Evolutionary conservation across 2,888 invertebrate genomes (phyloP).

Genomic region (Drosophila pegasa): DNA sequence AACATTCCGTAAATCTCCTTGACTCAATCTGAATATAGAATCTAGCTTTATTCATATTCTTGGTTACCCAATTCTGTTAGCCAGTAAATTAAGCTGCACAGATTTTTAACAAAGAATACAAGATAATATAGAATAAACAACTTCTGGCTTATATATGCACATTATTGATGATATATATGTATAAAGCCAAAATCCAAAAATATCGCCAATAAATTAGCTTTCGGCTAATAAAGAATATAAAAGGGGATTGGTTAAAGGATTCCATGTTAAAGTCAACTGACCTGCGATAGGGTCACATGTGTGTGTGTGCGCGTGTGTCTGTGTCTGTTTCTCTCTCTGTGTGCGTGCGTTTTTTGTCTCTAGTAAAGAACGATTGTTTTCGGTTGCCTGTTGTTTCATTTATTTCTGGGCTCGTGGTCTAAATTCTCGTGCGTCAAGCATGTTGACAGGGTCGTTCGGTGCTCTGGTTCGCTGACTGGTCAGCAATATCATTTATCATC

Average conservation of each 20-base stretch:
- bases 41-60: neutral
- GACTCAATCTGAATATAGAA: neutral
- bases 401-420: slow-evolving; percentile 51
- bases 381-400: slow-evolving; percentile 36
- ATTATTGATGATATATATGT: neutral
- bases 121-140: neutral
- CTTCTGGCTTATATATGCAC: neutral
- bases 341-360: neutral
- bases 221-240: neutral
- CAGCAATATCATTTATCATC: slow-evolving; percentile 81
- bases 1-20: no score
- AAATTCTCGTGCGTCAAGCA: slow-evolving; percentile 69
- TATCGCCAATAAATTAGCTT: neutral
- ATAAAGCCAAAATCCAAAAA: neutral
- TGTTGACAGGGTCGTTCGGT: slow-evolving; percentile 71
- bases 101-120: neutral
- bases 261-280: slow-evolving; percentile 33
- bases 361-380: slow-evolving; percentile 30
- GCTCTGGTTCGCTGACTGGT: slow-evolving; percentile 49
- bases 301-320: neutral
- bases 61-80: neutral
- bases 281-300: slow-evolving; percentile 33
- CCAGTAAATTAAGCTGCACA: no score
- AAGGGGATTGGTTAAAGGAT: slow-evolving; percentile 22
- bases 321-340: neutral